phyloP scores from a whole-genome alignment of 2,113 vertebrate species.

The Chionis minor region DNA sequence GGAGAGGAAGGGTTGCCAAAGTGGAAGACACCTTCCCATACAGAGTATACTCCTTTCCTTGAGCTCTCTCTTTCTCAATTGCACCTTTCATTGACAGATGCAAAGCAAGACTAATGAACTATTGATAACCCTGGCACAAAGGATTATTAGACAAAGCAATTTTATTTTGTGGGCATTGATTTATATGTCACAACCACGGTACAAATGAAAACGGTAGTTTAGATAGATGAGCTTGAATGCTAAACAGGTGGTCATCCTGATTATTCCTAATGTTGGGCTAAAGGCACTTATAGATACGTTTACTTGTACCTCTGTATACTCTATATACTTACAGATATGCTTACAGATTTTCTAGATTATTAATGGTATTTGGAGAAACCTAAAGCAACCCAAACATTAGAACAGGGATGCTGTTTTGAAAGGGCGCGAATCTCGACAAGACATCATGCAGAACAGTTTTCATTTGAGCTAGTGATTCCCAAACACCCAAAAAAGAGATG shows the following conservation, averaged over 20 bases:
- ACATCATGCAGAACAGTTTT: neutral
- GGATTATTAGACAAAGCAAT: slow-evolving; percentile 51
- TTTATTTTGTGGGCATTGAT: slow-evolving; percentile 49
- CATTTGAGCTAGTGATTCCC: neutral
- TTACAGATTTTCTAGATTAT: neutral
- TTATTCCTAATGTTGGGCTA: neutral
- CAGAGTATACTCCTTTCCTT: neutral
- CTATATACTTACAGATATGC: rapidly evolving
- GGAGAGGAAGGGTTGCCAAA: neutral
- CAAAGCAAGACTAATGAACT: slow-evolving; percentile 59
- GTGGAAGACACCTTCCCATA: neutral
- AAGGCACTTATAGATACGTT: neutral
- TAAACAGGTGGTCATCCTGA: neutral
- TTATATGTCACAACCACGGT: neutral
- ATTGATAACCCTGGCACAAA: slow-evolving; percentile 41
- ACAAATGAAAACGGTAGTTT: neutral
- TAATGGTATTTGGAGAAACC: neutral
- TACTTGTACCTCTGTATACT: neutral
- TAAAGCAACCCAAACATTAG: neutral
- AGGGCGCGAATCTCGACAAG: neutral
- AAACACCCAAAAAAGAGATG: neutral
- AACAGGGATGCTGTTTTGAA: neutral
- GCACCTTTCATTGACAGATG: slow-evolving; percentile 18
- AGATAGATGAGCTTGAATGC: slow-evolving; percentile 6
- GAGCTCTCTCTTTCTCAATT: neutral